Conservation (phyloP, 2,888 invertebrate species). For the Artemia sinica region DNA sequence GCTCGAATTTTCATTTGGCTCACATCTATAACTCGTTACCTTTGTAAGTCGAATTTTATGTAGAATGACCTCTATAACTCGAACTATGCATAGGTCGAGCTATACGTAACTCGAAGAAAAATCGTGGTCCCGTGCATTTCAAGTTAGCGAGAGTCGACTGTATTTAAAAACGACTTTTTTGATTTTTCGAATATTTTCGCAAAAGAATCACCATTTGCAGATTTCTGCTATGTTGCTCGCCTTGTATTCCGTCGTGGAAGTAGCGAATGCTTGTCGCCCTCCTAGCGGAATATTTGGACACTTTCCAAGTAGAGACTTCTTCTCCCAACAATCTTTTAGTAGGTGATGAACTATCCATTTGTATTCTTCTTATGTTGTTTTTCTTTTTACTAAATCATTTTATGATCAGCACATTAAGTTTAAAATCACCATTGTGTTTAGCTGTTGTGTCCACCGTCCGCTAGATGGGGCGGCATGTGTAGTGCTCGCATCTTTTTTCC, state of each 20-base stretch:
- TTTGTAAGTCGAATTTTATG: too few species aligned
- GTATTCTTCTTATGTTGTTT: background rate
- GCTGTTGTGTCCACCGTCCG: slow-evolving; percentile 11
- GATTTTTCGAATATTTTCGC: too few species aligned
- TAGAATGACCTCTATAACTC: too few species aligned
- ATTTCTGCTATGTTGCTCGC: slow-evolving; percentile 11
- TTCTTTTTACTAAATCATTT: background rate
- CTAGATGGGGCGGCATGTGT: slow-evolving; percentile 12
- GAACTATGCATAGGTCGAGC: too few species aligned
- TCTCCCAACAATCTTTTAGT: slow-evolving; percentile 10
- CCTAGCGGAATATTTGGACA: slow-evolving; percentile 14
- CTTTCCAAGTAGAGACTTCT: slow-evolving; percentile 3
- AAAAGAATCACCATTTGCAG: background rate
- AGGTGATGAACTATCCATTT: slow-evolving; percentile 9
- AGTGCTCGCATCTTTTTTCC: background rate
- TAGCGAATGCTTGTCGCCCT: slow-evolving; percentile 12
- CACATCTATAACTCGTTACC: too few species aligned
- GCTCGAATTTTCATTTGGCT: too few species aligned
- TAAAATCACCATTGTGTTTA: slow-evolving; percentile 9
- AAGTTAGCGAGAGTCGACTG: too few species aligned
- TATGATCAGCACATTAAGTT: background rate
- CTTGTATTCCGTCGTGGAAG: slow-evolving; percentile 13
- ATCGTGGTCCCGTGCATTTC: too few species aligned
- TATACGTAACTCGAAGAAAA: too few species aligned
- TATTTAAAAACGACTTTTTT: too few species aligned